Conservation (phyloP, 2,888 invertebrate species). For the Amphipyra berbera region DNA sequence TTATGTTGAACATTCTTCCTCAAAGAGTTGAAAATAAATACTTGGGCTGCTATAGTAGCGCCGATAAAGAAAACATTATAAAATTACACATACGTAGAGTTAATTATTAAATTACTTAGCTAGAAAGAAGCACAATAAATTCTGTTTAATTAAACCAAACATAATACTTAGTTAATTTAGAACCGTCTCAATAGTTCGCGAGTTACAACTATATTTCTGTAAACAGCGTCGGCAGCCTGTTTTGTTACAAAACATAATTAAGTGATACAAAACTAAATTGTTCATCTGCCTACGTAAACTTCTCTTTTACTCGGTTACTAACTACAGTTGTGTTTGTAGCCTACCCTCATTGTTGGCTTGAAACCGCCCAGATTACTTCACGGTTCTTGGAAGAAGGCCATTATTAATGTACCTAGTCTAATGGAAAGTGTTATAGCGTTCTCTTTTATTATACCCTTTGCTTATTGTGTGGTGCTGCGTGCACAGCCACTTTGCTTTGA, state of each 20-base stretch:
- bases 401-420: slow-evolving; percentile 56
- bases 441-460: slow-evolving; percentile 51
- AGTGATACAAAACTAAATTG: slow-evolving; percentile 17
- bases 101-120: not conserved
- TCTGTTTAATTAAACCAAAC: not conserved
- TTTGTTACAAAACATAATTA: slow-evolving; percentile 18
- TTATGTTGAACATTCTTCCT: too few species aligned
- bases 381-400: slow-evolving; percentile 35
- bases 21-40: too few species aligned
- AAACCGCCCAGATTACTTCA: slow-evolving; percentile 42
- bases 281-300: slow-evolving; percentile 3
- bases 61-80: too few species aligned
- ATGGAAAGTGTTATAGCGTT: slow-evolving; percentile 51
- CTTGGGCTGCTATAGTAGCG: too few species aligned
- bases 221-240: slow-evolving; percentile 1
- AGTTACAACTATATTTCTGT: slow-evolving; percentile 8
- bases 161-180: slow-evolving; percentile 5
- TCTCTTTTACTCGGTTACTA: not conserved
- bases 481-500: slow-evolving; percentile 29
- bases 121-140: not conserved
- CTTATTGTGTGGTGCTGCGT: slow-evolving; percentile 29
- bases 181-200: not conserved
- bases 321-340: slow-evolving; percentile 1
- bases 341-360: slow-evolving; percentile 18
- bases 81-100: too few species aligned